Percentiles rank a stretch among this genome's conserved stretches.
These are phyloP conservation scores for Meta bourneti DNA, from an alignment of 2,888 invertebrate genomes.

Conservation along the genomic window DNA sequence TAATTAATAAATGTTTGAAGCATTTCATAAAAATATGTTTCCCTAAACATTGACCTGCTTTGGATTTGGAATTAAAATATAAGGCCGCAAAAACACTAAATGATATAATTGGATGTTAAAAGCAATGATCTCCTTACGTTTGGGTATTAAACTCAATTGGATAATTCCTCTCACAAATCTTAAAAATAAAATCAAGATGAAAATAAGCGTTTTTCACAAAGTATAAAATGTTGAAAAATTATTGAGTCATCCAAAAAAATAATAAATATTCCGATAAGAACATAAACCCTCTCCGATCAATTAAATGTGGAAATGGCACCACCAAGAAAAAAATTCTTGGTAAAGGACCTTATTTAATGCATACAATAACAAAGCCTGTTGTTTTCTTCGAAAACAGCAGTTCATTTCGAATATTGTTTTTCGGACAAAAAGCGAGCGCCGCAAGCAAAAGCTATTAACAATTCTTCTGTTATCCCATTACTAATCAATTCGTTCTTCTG, in stretches of 20 bases:
- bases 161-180: background rate
- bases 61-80: background rate
- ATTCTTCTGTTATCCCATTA: slow-evolving; percentile 1
- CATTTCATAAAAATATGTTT: too few species aligned
- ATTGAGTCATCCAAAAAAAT: background rate
- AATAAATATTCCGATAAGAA: background rate
- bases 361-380: slow-evolving; percentile 1
- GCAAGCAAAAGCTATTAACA: background rate
- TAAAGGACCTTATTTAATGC: background rate
- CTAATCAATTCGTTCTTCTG: background rate
- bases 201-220: background rate
- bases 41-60: background rate
- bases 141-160: background rate
- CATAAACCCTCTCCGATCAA: background rate
- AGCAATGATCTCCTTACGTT: background rate
- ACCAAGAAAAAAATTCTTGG: background rate
- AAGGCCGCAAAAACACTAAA: background rate
- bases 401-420: background rate
- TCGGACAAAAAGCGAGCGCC: background rate
- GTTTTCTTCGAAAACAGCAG: slow-evolving; percentile 1
- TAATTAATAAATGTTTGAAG: too few species aligned
- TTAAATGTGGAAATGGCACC: slow-evolving; percentile 1
- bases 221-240: background rate
- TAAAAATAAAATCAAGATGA: background rate
- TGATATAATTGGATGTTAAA: background rate